These are phyloP conservation scores for Ptilorrhoa leucosticta DNA, from an alignment of 2,113 vertebrate species.

Conservation along the genomic window DNA sequence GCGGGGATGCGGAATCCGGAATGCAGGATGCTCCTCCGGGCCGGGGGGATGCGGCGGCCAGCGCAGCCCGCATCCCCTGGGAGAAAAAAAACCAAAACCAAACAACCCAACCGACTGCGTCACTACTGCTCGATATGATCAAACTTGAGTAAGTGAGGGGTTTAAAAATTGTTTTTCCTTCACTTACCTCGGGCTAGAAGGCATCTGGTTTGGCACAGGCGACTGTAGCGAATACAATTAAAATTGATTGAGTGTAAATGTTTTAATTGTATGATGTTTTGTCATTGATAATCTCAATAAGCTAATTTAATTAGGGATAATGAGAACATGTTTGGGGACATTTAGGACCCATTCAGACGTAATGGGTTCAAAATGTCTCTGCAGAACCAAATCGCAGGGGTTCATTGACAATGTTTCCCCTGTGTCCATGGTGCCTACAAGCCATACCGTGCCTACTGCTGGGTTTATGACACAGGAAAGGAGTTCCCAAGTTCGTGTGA, in stretches of 20 bases:
- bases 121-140: background rate
- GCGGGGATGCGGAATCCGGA: background rate
- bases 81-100: background rate
- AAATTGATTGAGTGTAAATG: constrained; percentile 61
- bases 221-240: constrained; percentile 24
- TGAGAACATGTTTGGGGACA: background rate
- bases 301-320: constrained; percentile 37
- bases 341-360: background rate
- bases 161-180: constrained; percentile 32
- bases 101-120: background rate
- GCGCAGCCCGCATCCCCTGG: background rate
- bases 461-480: background rate
- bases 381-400: background rate
- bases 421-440: background rate
- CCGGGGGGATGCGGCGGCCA: too few species aligned
- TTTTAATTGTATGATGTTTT: constrained; percentile 56
- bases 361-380: constrained; percentile 26
- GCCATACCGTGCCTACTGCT: background rate
- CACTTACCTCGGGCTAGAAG: constrained; percentile 7
- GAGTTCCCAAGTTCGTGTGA: fast-evolving
- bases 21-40: too few species aligned
- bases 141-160: background rate
- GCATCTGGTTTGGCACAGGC: constrained; percentile 34
- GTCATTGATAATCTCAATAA: constrained; percentile 27
- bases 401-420: background rate